Percentiles rank a stretch among this genome's conserved stretches.
Conservation (phyloP, 2,113 vertebrate species). For the Heterotilapia buettikoferi region DNA sequence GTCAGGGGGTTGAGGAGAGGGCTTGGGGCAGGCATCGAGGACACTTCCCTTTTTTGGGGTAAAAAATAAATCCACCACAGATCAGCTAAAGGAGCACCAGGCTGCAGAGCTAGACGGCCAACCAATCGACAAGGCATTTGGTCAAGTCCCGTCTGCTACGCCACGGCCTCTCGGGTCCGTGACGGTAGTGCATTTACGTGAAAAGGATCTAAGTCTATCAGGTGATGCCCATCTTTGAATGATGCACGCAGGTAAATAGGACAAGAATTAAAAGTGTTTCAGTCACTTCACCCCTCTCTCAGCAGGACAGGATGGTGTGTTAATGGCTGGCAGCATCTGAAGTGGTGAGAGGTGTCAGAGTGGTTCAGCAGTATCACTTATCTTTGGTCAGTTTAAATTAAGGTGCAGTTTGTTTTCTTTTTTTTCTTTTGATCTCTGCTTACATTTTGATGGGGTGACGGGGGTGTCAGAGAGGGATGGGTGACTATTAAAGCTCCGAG, state of each 20-base stretch:
- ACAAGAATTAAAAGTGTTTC: neutral
- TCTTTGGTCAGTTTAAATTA: conserved; percentile 65
- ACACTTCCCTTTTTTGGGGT: conserved; percentile 22
- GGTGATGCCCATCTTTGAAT: neutral
- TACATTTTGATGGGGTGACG: neutral
- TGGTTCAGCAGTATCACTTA: conserved; percentile 14
- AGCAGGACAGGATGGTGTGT: neutral
- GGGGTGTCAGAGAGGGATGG: neutral
- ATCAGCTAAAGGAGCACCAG: conserved; percentile 12
- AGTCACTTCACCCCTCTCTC: neutral
- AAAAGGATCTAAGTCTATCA: too few relatives aligned
- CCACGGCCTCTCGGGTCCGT: neutral
- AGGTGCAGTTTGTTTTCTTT: conserved; percentile 53
- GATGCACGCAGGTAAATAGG: neutral
- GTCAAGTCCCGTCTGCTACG: neutral
- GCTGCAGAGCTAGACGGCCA: neutral
- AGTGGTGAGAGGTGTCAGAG: conserved; percentile 4
- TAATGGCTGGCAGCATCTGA: conserved; percentile 36
- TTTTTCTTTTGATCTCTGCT: neutral
- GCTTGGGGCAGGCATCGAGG: conserved; percentile 21
- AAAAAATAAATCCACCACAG: neutral
- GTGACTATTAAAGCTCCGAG: conserved; percentile 14
- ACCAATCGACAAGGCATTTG: neutral
- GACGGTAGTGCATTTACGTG: conserved; percentile 8
- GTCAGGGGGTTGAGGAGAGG: conserved; percentile 41